Evolutionary conservation across 2,113 vertebrate genomes (phyloP), one percentile per base, ranked within the genome.

Genomic region (Erpornis zantholeuca): DNA sequence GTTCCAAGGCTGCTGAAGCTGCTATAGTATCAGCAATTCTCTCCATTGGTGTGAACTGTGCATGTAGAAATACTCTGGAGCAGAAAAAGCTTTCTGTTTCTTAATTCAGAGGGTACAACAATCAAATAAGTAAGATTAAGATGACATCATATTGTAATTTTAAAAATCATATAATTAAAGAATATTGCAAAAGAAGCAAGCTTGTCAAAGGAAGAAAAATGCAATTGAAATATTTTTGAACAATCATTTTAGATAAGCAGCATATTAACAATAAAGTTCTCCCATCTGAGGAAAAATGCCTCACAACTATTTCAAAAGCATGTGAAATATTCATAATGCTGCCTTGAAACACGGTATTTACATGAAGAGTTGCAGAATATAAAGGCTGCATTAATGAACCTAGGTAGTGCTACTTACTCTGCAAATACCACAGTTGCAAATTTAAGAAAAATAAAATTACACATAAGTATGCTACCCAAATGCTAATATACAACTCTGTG

Each of bases 301-400:
- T 84, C 25, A n/a, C 56, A 82, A 40, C 33, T 80, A 64, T 70
- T 90, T 85, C 61, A 60, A 94, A 86, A 86, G 56, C 54, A 88
- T 0, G 61, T 86, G 78, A 95, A 92, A 92, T 95, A 97, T 86
- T 92, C 56, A 89, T 84, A 78, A 75, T 22, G 24, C 44, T 94
- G 69, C 69, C 57, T 89, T 84, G 69, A 87, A 94, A 89, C 52
- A 6, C 2, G 7, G 31, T 91, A 91, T 84, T 92, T 95, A 84
- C 73, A 91, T 27, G 69, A 92, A 89, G 69, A 56, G n/a, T 35
- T 84, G 57, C n/a, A 78, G 94, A 95, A 92, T 89, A 86, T 60
- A 95, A 91, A 92, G 90, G 72, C 35, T 84, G 49, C 57, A 64
- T 91, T 94, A 84, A 78, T 64, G 60, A 93, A 89, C 45, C 61